phyloP scores from a whole-genome alignment of 2,113 vertebrate genomes.

The Oreochromis aureus region DNA sequence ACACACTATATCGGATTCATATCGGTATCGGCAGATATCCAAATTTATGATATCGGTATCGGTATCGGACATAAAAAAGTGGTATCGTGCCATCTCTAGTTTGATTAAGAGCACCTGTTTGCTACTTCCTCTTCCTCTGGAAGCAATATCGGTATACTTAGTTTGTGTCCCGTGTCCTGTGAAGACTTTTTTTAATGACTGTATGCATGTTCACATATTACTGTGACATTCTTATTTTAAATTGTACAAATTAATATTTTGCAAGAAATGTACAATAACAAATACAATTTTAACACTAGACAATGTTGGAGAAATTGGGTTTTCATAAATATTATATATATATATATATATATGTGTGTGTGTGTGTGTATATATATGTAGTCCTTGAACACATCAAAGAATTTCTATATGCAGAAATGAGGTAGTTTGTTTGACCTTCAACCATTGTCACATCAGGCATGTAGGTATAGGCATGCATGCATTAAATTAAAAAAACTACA shows the following conservation, averaged over 20 bases:
- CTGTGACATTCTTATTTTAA: not conserved
- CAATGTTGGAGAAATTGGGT: not conserved
- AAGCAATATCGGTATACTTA: not conserved
- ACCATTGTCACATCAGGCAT: not conserved
- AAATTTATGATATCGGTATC: no score
- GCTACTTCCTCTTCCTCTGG: not conserved
- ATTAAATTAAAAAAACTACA: not conserved
- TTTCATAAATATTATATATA: not conserved
- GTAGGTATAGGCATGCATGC: not conserved
- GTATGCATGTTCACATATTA: not conserved
- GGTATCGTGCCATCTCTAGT: no score
- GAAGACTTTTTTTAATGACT: not conserved
- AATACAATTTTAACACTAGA: not conserved
- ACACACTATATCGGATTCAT: no score
- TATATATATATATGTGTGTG: not conserved
- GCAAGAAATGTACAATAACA: not conserved
- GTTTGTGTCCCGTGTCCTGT: not conserved
- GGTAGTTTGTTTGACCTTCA: not conserved
- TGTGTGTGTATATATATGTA: rapidly evolving
- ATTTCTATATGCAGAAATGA: not conserved
- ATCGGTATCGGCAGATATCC: no score
- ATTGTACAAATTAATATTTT: not conserved
- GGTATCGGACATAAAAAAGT: no score
- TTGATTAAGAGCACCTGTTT: not conserved
- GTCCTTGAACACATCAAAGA: not conserved